phyloP scores from a whole-genome alignment of 2,797 vertebrate genomes.

The Fringilla coelebs region DNA sequence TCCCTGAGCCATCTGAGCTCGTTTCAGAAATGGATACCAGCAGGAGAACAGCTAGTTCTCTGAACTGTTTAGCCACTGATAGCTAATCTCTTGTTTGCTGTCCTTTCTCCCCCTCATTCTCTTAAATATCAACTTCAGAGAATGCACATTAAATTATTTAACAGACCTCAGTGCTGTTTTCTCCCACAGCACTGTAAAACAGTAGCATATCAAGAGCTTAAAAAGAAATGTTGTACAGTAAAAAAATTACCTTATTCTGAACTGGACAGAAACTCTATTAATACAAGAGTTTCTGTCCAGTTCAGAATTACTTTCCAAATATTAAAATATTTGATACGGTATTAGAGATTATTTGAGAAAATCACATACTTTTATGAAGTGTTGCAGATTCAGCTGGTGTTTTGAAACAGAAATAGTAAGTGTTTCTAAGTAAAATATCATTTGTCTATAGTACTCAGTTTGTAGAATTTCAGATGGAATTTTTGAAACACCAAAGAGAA shows the following conservation, averaged over 20 bases:
- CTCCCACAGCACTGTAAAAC: not conserved
- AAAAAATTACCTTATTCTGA: not conserved
- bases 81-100: not conserved
- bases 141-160: not conserved
- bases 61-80: not conserved
- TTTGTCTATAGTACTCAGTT: not conserved
- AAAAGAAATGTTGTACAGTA: not conserved
- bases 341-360: not conserved
- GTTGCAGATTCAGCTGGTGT: not conserved
- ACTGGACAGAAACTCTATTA: not conserved
- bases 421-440: not conserved
- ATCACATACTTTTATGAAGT: not conserved
- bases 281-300: not conserved
- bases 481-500: not conserved
- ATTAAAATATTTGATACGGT: not conserved
- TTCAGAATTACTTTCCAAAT: not conserved
- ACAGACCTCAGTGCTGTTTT: not conserved
- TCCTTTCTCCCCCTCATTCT: not conserved
- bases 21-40: not conserved
- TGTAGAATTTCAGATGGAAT: not conserved
- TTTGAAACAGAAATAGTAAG: not conserved
- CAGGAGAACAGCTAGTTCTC: not conserved
- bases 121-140: not conserved
- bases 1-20: not conserved
- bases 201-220: not conserved